Evolutionary conservation across 2,888 invertebrate genomes (phyloP), one percentile per base, ranked within the genome.

Genomic region (Dasysyrphus tricinctus): DNA sequence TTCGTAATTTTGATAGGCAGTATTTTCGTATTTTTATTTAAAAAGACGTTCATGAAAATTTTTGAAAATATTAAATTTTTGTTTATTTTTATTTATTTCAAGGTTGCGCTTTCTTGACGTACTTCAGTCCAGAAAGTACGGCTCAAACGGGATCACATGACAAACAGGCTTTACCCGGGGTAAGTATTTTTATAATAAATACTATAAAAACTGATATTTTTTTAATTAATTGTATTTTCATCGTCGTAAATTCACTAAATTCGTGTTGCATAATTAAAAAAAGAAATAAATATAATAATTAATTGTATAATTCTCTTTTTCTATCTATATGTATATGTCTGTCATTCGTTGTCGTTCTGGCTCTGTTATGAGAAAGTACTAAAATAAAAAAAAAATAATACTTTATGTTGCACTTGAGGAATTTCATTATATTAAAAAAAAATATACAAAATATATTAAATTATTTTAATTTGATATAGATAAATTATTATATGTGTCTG

Each of bases 81-180:
- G 72, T 14, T 24, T 24, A 24, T 2, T n/a, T 79, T 56, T 59
- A 1, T 24, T 42, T 5, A 49, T 95, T 94, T 32, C 95, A 1
- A 98, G 98, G 98, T 94, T 99, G 98, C 95, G 98, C 98, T 93
- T 99, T 99, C 94, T 95, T 99, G 94, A 99, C 99, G 91, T 99
- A 98, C 95, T 98, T 98, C 94, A 97, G 96, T 93, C 96, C 98
- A 93, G 98, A 98, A 93, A 98, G 97, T 94, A 98, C 98, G 78
- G 65, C 78, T 86, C 86, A 78, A 72, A 90, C 90, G 82, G 90
- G 91, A 83, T 96, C 98, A 92, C 98, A 99, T 95, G 98, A 99
- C 94, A 98, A 98, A 95, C 97, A 98, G 94, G 98, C 98, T 93
- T 95, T 99, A 94, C 98, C 98, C 94, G 98, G 98, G 97, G 98